Evolutionary conservation across 92 coral and sea anemone species (phyloP), one percentile per base, ranked within the genome.

Genomic region (Plumapathes pennacea): DNA sequence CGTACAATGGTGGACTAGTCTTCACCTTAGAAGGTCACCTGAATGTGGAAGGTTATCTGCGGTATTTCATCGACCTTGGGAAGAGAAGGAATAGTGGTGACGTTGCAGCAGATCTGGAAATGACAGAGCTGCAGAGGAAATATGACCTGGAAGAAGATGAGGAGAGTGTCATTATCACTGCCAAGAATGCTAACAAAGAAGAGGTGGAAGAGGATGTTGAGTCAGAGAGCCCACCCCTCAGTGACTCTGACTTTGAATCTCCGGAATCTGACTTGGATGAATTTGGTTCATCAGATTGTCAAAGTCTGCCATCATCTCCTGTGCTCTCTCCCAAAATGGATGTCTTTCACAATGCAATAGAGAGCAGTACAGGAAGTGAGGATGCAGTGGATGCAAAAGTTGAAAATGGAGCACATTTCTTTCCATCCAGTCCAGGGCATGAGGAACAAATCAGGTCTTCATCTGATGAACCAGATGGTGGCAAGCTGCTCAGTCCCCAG

Each of bases 191-290:
- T 2, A 54, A 33, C 22, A 32, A 63, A 23, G 69, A 62, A 11
- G 77, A 58, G 21, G 71, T 55, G 10, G 80, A 76, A 11, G 71
- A 80, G 49, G 84, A 60, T 22, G 60, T 75, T 0, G 88, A 60
- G 29, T 87, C 96, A 11, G 90, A 87, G 31, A 76, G 89, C 37
- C 79, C 90, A 5, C 89, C 96, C 0, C 81, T 80, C 54, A 87
- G 96, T 63, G 96, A 87, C 51, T 87, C 96, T 1, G 96, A 87
- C 32, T 87, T 83, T 68, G 96, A 87, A 46, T 87, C 96, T 1
- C 96, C 96, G 52, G 90, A 87, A 10, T 87, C 96, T 27, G 96
- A 87, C 76, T 44, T 83, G 27, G 96, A 87, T 32, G 89, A 75
- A 26, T 54, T 68, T 33, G 79, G 57, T 10, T 79, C 64, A 53